Base-by-base conservation (phyloP, 1,140 invertebrate species). In the Drusus annulatus region DNA sequence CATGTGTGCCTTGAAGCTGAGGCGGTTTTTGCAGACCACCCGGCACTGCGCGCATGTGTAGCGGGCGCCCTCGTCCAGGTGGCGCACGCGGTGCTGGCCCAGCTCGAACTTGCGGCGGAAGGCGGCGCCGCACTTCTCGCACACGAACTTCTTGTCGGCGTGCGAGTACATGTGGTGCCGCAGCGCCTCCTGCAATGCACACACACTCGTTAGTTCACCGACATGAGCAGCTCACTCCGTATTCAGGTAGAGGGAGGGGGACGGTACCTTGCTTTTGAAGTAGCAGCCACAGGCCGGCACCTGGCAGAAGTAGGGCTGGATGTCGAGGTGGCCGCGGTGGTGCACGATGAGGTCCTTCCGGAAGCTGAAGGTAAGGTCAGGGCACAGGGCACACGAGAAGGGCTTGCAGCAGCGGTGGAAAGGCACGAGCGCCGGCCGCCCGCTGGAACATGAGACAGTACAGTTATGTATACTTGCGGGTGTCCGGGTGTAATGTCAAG, bases 81-180 rank as follows among this genome's bases (percentile, higher is more conserved):
- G 83, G n/a, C 84, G 73, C 50, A 80, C 76, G 16, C 23, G 56
- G 80, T 84, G 84, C 25, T 79, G 78, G 16, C 78, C 62, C 21
- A 93, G 84, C 31, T 91, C 87, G 73, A 91, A 88, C 21, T 88
- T 88, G 21, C 87, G 88, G 13, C 86, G 86, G 76, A 91, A 91
- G 25, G 87, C 87, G 84, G 90, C 88, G 2, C 89, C 90, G 84
- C 91, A 91, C 23, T 88, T 86, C 10, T 90, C 88, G 76, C 91
- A 92, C 0, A 88, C 88, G 54, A 89, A 90, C 17, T 90, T 89
- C 78, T 86, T 87, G 15, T 87, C 87, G 0, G 88, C 90, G 31
- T 91, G 90, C 71, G 90, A 84, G 21, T 89, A 86, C 73, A 84
- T 80, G 63, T 90, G 89, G 69, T 83, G 82, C 5, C 80, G 69